A percentile compares a stretch with the other conserved stretches of the same genome.
phyloP scores from a whole-genome alignment of 1,140 invertebrate species.

The Bombyx mandarina region DNA sequence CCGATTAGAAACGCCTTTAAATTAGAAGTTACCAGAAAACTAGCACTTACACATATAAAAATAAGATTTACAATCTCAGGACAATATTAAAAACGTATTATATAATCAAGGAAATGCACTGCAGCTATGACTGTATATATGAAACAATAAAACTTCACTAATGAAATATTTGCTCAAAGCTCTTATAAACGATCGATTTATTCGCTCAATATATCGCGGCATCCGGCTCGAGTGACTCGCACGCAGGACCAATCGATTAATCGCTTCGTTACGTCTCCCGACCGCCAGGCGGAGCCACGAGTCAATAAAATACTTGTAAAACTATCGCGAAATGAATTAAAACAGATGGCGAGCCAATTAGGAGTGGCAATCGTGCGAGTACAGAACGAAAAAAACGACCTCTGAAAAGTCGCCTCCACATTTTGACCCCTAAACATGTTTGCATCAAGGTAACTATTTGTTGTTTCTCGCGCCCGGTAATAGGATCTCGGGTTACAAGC shows the following conservation, averaged over 20 bases:
- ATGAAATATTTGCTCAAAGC: constrained; percentile 26
- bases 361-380: constrained; percentile 66
- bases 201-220: constrained; percentile 10
- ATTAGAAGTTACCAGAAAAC: too few species aligned
- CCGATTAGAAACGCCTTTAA: too few species aligned
- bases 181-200: constrained; percentile 38
- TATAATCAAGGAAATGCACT: too few species aligned
- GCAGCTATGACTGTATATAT: neutral
- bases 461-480: constrained; percentile 24
- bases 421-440: constrained; percentile 23
- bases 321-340: constrained; percentile 70
- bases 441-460: constrained; percentile 33
- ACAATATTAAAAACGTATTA: too few species aligned
- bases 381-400: constrained; percentile 52
- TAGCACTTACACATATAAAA: too few species aligned
- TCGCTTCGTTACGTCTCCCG: constrained; percentile 42
- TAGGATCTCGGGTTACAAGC: constrained; percentile 57
- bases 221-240: constrained; percentile 40
- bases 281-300: constrained; percentile 58
- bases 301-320: constrained; percentile 69
- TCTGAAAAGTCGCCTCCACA: constrained; percentile 14
- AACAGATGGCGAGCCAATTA: constrained; percentile 69
- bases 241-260: constrained; percentile 64
- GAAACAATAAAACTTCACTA: constrained; percentile 20
- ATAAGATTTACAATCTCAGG: too few species aligned